Base-by-base conservation (phyloP, 2,113 vertebrate genomes). In the Ophthalmolycus amberensis region DNA sequence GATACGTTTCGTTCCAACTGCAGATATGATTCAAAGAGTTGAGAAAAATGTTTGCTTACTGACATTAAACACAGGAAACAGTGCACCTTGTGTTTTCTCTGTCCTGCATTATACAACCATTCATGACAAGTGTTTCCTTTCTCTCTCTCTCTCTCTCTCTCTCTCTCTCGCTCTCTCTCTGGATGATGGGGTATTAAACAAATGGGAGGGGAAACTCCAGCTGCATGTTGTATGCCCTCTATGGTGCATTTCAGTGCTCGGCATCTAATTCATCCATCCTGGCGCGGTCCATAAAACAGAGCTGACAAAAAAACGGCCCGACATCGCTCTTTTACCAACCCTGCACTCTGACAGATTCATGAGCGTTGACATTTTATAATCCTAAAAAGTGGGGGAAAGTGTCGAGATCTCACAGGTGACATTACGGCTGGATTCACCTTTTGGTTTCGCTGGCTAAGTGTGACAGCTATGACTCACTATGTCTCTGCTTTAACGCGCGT, bases 101-200 rank as follows among this genome's bases (percentile, higher is more conserved):
- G 18, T 40, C 25, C 29, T 62, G 60, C 54, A 32, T 79, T 32
- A 32, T 32, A 32, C 32, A 32, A 32, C 32, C 32, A 18, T 68
- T 60, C 54, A n/a, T 71, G 64, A 82, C 34, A 77, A 64, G 75
- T 73, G 59, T 40, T 56, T 56, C 40, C 38, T 12, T 15, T 6
- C 69, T 48, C 12, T 8, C 12, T 59, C 25, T 8, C 27, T 59
- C 15, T 9, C 71, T 25, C 27, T 14, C 20, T 7, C 70, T 48
- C 15, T 9, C 32, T 62, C 15, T 56, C 54, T 56, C 10, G 18
- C 59, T 62, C 58, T 16, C 27, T 16, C 58, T 59, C 10, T 27
- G 52, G 77, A 84, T 76, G 50, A 82, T 29, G 69, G 77, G 76
- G 58, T 85, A 54, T 81, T 62, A 84, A 88, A 70, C 42, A 74